Evolutionary conservation across 2,113 vertebrate species (phyloP).

Genomic region (Podarcis raffonei): DNA sequence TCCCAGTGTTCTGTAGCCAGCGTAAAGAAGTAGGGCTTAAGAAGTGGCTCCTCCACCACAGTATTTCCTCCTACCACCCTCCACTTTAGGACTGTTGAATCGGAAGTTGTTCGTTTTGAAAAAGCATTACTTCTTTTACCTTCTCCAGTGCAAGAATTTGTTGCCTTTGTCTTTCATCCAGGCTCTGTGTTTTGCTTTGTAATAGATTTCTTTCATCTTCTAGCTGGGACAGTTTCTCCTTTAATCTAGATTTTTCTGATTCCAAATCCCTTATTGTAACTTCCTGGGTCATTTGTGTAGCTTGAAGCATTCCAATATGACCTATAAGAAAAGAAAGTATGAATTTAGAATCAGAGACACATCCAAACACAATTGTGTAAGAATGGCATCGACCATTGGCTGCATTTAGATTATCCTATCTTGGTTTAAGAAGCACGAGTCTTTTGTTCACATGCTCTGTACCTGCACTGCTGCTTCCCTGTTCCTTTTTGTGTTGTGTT

Average conservation of each 20-base stretch:
- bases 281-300: slow-evolving; percentile 97
- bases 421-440: too few species aligned
- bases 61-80: neutral
- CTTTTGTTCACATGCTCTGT: too few species aligned
- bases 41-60: neutral
- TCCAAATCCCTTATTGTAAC: slow-evolving; percentile 96
- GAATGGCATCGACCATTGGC: neutral
- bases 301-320: slow-evolving; percentile 97
- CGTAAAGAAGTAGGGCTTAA: too few species aligned
- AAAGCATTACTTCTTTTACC: slow-evolving; percentile 69
- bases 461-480: too few species aligned
- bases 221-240: slow-evolving; percentile 89
- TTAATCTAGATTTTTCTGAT: slow-evolving; percentile 92
- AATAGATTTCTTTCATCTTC: slow-evolving; percentile 92
- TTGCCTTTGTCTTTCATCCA: slow-evolving; percentile 91
- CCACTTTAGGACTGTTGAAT: too few species aligned
- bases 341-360: slow-evolving; percentile 39
- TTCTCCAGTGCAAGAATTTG: slow-evolving; percentile 92
- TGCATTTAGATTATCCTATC: neutral
- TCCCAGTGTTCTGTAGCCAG: too few species aligned
- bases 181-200: slow-evolving; percentile 87
- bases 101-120: neutral
- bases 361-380: neutral
- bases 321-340: slow-evolving; percentile 74
- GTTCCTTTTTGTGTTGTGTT: too few species aligned